phyloP scores from a whole-genome alignment of 2,888 invertebrate species.

The Zygaena filipendulae region DNA sequence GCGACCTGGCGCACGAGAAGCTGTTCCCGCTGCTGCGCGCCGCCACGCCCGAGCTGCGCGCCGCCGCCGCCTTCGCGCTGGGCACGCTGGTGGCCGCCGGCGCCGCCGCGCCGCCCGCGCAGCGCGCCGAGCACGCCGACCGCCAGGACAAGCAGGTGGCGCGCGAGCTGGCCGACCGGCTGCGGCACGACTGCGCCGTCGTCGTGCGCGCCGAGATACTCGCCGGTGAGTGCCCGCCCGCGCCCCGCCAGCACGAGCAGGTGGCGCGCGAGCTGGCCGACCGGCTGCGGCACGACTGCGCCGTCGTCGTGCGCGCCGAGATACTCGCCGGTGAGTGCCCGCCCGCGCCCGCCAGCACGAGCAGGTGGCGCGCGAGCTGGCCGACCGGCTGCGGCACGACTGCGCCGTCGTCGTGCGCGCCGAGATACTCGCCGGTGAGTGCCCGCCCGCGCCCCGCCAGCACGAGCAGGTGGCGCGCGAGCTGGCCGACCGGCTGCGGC shows the following conservation, averaged over 20 bases:
- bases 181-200: conserved; percentile 84
- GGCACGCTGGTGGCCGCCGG: conserved; percentile 93
- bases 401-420: too few species aligned
- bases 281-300: conserved; percentile 81
- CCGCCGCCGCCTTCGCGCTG: conserved; percentile 93
- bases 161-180: conserved; percentile 84
- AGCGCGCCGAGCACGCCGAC: conserved; percentile 92
- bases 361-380: too few species aligned
- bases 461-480: too few species aligned
- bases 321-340: too few species aligned
- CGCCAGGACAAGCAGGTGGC: conserved; percentile 94
- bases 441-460: too few species aligned
- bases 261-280: conserved; percentile 86
- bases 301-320: conserved; percentile 86
- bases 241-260: conserved; percentile 52
- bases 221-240: conserved; percentile 69
- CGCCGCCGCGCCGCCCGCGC: conserved; percentile 70
- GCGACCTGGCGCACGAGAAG: conserved; percentile 97
- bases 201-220: conserved; percentile 89
- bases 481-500: too few species aligned
- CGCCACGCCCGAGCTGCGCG: conserved; percentile 91
- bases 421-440: too few species aligned
- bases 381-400: too few species aligned
- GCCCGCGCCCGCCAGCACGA: too few species aligned
- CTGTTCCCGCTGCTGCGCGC: conserved; percentile 83